Evolutionary conservation across 2,113 vertebrate species (phyloP).

Genomic region (Hypomesus transpacificus): DNA sequence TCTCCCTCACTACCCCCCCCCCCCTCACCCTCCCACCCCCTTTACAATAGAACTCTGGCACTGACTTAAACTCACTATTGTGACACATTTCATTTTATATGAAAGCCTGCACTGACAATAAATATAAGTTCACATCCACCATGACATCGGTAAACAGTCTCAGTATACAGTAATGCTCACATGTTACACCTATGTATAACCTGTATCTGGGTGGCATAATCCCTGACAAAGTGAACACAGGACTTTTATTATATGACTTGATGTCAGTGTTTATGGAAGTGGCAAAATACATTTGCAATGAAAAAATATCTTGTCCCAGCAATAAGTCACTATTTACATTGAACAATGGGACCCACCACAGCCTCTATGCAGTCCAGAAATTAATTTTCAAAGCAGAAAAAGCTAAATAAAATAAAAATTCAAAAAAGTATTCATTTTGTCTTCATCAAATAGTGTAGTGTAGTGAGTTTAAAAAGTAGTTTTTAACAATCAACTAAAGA

Average conservation of each 20-base stretch:
- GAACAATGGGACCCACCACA: conserved; percentile 60
- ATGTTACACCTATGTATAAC: conserved; percentile 59
- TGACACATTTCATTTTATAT: conserved; percentile 61
- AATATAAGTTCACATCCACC: conserved; percentile 72
- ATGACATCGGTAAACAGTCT: conserved; percentile 76
- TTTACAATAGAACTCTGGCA: conserved; percentile 4
- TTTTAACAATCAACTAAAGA: conserved; percentile 67
- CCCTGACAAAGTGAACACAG: conserved; percentile 68
- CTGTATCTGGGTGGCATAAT: conserved; percentile 67
- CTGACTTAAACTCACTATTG: conserved; percentile 14
- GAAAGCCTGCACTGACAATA: conserved; percentile 72
- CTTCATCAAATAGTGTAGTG: conserved; percentile 58
- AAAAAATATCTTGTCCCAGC: conserved; percentile 59
- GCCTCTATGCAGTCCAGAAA: conserved; percentile 23
- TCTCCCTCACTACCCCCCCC: conserved; percentile 4
- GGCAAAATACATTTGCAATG: conserved; percentile 70
- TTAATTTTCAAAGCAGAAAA: not conserved
- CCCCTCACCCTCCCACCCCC: not conserved
- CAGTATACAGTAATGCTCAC: conserved; percentile 48
- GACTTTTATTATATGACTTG: conserved; percentile 69
- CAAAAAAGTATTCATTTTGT: not conserved
- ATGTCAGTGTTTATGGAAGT: conserved; percentile 84
- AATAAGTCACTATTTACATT: conserved; percentile 83
- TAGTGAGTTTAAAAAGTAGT: conserved; percentile 64
- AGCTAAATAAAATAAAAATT: not conserved